Conservation (phyloP, 1,140 invertebrate species). For the Drosophila albomicans region DNA sequence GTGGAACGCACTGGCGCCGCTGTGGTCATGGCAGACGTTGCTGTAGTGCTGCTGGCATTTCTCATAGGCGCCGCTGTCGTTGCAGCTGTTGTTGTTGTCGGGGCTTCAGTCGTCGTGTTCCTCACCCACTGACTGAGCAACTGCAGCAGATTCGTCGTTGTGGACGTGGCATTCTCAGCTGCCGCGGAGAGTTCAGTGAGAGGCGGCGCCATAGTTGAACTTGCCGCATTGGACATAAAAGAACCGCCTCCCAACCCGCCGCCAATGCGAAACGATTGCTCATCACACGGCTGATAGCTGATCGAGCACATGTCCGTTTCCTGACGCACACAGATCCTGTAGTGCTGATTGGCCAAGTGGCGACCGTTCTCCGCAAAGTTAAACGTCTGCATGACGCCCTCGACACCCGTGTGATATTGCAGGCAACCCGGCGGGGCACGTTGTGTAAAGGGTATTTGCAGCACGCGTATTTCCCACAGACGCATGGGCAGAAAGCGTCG, state of each 20-base stretch:
- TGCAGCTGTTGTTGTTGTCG: neutral
- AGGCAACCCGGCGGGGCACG: slow-evolving; percentile 90
- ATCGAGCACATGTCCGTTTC: slow-evolving; percentile 90
- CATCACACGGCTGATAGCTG: slow-evolving; percentile 90
- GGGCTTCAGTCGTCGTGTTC: slow-evolving; percentile 13
- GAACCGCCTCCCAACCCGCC: slow-evolving; percentile 35
- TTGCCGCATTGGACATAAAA: slow-evolving; percentile 8
- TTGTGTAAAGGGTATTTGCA: slow-evolving; percentile 90
- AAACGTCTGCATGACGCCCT: slow-evolving; percentile 88
- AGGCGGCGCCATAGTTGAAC: neutral
- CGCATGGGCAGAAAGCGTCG: slow-evolving; percentile 87
- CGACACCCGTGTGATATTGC: slow-evolving; percentile 88
- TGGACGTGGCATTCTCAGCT: neutral
- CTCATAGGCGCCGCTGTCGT: neutral
- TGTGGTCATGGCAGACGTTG: slow-evolving; percentile 34
- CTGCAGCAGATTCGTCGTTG: slow-evolving; percentile 5
- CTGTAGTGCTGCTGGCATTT: slow-evolving; percentile 21
- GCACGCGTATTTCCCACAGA: slow-evolving; percentile 91
- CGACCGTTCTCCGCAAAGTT: slow-evolving; percentile 93
- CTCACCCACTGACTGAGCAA: slow-evolving; percentile 16
- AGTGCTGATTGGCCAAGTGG: slow-evolving; percentile 91
- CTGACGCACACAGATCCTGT: slow-evolving; percentile 91
- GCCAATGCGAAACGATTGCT: slow-evolving; percentile 91
- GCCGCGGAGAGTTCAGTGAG: neutral
- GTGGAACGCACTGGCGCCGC: slow-evolving; percentile 51